Evolutionary conservation across 2,113 vertebrate species (phyloP).

Genomic region (Macroglossus sobrinus): DNA sequence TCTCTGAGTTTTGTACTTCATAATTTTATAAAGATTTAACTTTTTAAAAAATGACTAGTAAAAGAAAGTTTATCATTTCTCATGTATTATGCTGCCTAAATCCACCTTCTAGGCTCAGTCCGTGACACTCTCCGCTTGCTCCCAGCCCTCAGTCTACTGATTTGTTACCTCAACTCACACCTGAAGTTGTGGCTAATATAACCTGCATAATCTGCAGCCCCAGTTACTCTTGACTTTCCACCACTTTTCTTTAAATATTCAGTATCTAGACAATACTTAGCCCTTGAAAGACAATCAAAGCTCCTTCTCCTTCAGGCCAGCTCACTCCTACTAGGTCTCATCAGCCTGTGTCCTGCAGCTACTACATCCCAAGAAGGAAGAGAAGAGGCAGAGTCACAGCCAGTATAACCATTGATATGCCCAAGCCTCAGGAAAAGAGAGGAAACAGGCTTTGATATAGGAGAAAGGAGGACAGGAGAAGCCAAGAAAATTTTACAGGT

Average conservation of each 20-base stretch:
- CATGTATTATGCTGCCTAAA: neutral
- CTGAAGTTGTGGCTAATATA: neutral
- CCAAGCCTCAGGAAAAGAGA: neutral
- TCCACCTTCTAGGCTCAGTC: neutral
- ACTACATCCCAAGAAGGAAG: neutral
- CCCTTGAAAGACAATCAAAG: neutral
- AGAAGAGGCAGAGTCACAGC: neutral
- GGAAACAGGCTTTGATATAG: neutral
- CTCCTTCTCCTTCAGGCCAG: neutral
- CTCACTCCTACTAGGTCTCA: neutral
- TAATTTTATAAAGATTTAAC: neutral
- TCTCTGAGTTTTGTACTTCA: neutral
- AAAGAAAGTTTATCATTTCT: neutral
- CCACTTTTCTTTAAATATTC: neutral
- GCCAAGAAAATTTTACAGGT: neutral
- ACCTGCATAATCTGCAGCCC: neutral
- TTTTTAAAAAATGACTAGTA: neutral
- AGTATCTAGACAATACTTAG: neutral
- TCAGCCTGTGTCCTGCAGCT: neutral
- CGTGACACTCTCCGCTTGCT: neutral
- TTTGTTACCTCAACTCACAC: neutral
- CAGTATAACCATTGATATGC: neutral
- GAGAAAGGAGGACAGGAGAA: neutral
- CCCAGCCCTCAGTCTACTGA: neutral
- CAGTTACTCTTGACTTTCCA: neutral